Evolutionary conservation across 1,140 invertebrate genomes (phyloP).

Genomic region (Samia ricini): DNA sequence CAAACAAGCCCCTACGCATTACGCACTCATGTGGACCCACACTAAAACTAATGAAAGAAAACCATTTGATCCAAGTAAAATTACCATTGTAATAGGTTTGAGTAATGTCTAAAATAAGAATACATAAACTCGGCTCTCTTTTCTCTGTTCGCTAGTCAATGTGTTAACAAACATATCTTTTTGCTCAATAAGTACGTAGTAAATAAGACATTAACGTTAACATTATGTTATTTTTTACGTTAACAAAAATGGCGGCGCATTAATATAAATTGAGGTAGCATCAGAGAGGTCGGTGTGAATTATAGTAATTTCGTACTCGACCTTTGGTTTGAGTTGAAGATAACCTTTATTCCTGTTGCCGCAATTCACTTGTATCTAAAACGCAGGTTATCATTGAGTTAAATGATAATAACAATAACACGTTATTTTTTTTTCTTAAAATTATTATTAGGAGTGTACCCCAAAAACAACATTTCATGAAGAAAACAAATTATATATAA

Average conservation of each 20-base stretch:
- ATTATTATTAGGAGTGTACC: no score
- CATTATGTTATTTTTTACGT: background rate
- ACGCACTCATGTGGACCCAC: no score
- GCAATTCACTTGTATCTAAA: slow-evolving; percentile 12
- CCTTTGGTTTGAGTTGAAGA: slow-evolving; percentile 42
- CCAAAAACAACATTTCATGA: no score
- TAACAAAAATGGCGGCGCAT: slow-evolving; percentile 9
- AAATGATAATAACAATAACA: background rate
- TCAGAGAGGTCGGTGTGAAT: slow-evolving; percentile 57
- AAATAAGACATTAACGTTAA: background rate
- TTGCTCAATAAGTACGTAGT: background rate
- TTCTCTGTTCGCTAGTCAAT: background rate
- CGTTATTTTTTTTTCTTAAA: no score
- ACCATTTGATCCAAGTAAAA: no score
- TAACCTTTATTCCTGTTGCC: slow-evolving; percentile 47
- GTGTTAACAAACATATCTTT: background rate
- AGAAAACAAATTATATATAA: no score
- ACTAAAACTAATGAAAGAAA: no score
- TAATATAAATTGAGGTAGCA: slow-evolving; percentile 36
- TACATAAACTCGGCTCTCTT: slow-evolving; percentile 4
- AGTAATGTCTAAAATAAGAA: background rate
- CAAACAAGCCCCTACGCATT: no score
- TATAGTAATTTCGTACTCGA: slow-evolving; percentile 48
- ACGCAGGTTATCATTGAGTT: background rate
- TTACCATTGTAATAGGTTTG: background rate